Evolutionary conservation across 2,797 vertebrate species (phyloP), one percentile per base, ranked within the genome.

Genomic region (Helicolenus hilgendorfi): DNA sequence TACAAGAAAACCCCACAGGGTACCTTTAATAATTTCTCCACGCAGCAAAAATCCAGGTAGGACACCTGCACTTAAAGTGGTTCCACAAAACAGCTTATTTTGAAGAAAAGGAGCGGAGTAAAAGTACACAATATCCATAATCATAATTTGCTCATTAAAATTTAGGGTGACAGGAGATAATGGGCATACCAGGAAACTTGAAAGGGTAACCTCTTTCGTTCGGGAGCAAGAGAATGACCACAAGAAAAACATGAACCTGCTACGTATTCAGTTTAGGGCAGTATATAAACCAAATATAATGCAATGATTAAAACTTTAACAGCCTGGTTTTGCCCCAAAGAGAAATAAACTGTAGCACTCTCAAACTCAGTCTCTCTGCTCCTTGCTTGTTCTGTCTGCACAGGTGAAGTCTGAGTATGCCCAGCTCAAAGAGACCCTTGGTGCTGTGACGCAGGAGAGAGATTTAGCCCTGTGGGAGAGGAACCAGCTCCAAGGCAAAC

Each of bases 401-500:
- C 86, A 99, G 99, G 98, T 99, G 96, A 98, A 98, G 95, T 94
- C 96, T 90, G 98, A 98, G 92, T 97, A 98, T 98, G 99, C 96
- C 79, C 94, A 95, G 77, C 97, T 98, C 89, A 95, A 95, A 96
- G 97, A 97, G 96, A 88, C 91, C 90, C 97, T 98, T 81, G 91
- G 96, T 83, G 86, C 96, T 95, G 98, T 98, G 98, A 98, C 98
- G 95, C 92, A 96, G 92, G 98, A 98, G 94, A 97, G 98, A 95
- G 97, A 98, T 97, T 98, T 97, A 97, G 98, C 98, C 90, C 92
- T 98, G 96, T 97, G 96, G 98, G 98, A 98, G 96, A 98, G 96
- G 94, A 97, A 95, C 94, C 98, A 98, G 98, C 98, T 98, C 98
- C 98, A 96, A 98, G 98, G 97, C 99, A 99, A 99, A 98, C 99